Percentiles rank a stretch among this genome's conserved stretches.
Evolutionary conservation across 2,888 invertebrate genomes (phyloP).

Genomic region (Dicyrtomina minuta): DNA sequence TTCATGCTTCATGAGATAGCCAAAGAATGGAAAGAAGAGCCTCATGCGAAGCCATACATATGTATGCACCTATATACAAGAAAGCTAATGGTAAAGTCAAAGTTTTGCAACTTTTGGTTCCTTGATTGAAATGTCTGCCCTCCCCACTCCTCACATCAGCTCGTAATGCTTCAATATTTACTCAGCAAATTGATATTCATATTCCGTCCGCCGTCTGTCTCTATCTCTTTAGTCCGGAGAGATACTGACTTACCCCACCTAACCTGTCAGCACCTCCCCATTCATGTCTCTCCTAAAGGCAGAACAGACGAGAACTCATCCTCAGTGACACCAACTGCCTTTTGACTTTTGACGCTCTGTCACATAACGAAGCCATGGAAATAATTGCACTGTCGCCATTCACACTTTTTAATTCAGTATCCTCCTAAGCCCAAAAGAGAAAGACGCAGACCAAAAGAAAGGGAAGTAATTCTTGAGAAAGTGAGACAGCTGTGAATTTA

Average conservation of each 20-base stretch:
- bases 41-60: neutral
- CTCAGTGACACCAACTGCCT: neutral
- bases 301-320: neutral
- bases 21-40: neutral
- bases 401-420: too few relatives aligned
- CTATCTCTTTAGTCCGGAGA: too few relatives aligned
- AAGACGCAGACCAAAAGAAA: too few relatives aligned
- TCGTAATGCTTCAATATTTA: constrained; percentile 24
- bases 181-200: constrained; percentile 39
- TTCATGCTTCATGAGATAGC: too few relatives aligned
- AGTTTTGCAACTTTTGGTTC: neutral
- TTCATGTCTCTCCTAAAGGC: constrained; percentile 3
- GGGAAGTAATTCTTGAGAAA: too few relatives aligned
- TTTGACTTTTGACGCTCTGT: too few relatives aligned
- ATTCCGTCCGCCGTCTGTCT: neutral
- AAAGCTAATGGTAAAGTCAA: neutral
- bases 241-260: too few relatives aligned
- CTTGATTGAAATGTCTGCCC: neutral
- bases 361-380: too few relatives aligned
- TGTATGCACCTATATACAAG: neutral
- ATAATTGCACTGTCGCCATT: too few relatives aligned
- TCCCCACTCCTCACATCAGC: neutral
- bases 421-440: too few relatives aligned
- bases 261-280: constrained; percentile 8
- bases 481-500: too few relatives aligned